A percentile compares a stretch with the other conserved stretches of the same genome.
phyloP scores from a whole-genome alignment of 1,140 invertebrate species.

The Oscheius sp. region DNA sequence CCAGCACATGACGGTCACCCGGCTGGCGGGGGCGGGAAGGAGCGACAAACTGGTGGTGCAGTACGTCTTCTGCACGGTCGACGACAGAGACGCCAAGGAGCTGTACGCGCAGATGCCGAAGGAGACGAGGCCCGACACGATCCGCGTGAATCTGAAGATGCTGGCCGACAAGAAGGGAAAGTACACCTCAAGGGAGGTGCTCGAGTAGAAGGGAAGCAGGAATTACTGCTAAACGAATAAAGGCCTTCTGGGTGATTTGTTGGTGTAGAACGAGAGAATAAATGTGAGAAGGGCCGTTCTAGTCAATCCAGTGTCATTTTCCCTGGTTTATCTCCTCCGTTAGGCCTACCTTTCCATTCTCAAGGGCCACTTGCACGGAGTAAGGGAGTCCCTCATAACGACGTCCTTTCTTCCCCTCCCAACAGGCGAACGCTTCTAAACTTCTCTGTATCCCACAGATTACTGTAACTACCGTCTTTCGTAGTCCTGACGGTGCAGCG shows the following conservation, averaged over 20 bases:
- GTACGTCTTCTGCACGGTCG: neutral
- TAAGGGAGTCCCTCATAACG: neutral
- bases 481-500: constrained; percentile 3
- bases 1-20: neutral
- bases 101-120: neutral
- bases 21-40: neutral
- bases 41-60: constrained; percentile 18
- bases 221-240: too few relatives aligned
- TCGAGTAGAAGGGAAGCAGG: neutral
- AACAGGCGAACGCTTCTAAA: neutral
- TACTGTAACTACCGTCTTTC: too few relatives aligned
- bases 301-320: too few relatives aligned
- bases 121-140: neutral
- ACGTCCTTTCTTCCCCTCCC: neutral
- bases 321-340: too few relatives aligned
- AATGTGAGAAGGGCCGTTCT: too few relatives aligned
- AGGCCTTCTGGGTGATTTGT: neutral
- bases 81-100: neutral
- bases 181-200: neutral
- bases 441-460: too few relatives aligned
- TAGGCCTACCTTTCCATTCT: too few relatives aligned
- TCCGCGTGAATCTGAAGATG: neutral
- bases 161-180: neutral
- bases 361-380: too few relatives aligned
- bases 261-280: neutral